These are phyloP conservation scores for Takifugu rubripes DNA, from an alignment of 2,797 vertebrate species.

Conservation along the genomic window DNA sequence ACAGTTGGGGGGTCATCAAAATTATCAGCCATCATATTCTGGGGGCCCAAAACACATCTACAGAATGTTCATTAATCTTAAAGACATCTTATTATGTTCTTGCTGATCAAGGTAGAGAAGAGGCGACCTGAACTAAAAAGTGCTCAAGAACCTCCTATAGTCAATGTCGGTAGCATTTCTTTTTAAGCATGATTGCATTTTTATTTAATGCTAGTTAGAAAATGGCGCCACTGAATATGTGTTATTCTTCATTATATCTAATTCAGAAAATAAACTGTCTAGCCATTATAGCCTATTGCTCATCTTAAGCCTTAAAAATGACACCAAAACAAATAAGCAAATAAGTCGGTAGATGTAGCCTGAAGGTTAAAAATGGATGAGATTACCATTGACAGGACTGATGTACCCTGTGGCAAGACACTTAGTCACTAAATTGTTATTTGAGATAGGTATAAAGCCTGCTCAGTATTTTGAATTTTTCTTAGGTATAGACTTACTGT, in stretches of 20 bases:
- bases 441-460: background rate
- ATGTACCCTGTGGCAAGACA: conserved; percentile 30
- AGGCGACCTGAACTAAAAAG: too few relatives aligned
- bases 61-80: too few relatives aligned
- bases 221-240: conserved; percentile 46
- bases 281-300: conserved; percentile 47
- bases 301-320: conserved; percentile 50
- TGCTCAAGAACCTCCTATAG: too few relatives aligned
- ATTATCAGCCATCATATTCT: background rate
- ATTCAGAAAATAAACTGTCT: conserved; percentile 37
- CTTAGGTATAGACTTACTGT: too few relatives aligned
- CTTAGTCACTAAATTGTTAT: conserved; percentile 18
- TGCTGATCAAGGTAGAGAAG: too few relatives aligned
- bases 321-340: conserved; percentile 51
- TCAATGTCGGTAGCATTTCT: conserved; percentile 10
- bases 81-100: too few relatives aligned
- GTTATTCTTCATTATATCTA: conserved; percentile 51
- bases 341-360: conserved; percentile 52
- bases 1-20: background rate
- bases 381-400: conserved; percentile 37
- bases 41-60: background rate
- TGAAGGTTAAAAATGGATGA: conserved; percentile 46
- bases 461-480: background rate
- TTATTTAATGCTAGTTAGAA: conserved; percentile 40
- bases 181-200: conserved; percentile 49